These are phyloP conservation scores for Oceanites oceanicus DNA, from an alignment of 2,113 vertebrate genomes.

Conservation along the genomic window DNA sequence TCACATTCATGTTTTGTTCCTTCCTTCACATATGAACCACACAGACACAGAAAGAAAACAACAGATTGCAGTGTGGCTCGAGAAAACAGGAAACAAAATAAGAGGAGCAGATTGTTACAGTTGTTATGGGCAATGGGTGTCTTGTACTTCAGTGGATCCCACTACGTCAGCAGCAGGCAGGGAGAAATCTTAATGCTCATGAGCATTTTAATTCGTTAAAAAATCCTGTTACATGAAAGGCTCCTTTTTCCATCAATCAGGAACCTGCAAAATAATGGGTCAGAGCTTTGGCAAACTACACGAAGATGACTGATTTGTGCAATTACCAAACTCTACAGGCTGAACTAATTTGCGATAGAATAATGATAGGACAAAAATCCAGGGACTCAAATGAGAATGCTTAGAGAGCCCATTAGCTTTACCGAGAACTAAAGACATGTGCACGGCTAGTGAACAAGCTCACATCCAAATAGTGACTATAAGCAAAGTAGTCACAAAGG, in stretches of 20 bases:
- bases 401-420: neutral
- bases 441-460: neutral
- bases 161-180: neutral
- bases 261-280: neutral
- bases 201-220: neutral
- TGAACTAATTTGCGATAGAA: constrained; percentile 32
- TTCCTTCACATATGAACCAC: neutral
- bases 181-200: neutral
- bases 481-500: neutral
- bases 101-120: neutral
- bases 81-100: neutral
- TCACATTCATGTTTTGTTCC: too few relatives aligned
- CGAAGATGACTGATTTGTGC: neutral
- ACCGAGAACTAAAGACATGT: neutral
- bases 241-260: neutral
- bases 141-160: neutral
- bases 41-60: neutral
- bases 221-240: neutral
- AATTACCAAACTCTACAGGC: constrained; percentile 13
- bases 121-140: neutral
- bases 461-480: neutral
- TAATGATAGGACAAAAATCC: constrained; percentile 38
- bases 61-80: neutral
- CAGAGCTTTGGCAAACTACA: constrained; percentile 16
- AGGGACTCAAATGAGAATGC: neutral